These are phyloP conservation scores for Pipa parva DNA, from an alignment of 2,113 vertebrate species.

Conservation along the genomic window DNA sequence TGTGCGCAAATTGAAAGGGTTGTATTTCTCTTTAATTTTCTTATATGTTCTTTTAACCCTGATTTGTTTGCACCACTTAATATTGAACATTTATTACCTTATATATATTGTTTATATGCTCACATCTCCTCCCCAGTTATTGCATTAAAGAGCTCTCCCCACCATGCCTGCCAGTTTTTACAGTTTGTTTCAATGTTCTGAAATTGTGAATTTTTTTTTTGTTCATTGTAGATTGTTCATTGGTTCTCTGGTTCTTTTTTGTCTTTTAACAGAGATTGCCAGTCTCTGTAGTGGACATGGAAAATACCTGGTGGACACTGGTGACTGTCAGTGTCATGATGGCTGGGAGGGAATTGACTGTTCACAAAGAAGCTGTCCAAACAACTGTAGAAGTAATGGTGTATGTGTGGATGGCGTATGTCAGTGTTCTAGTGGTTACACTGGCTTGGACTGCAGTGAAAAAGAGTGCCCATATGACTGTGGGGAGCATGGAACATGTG, in stretches of 20 bases:
- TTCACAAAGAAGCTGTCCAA: conserved; percentile 64
- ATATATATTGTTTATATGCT: no score
- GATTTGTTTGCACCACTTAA: no score
- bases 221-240: no score
- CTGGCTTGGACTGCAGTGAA: conserved; percentile 60
- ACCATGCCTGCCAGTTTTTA: no score
- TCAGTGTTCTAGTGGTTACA: conserved; percentile 52
- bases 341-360: conserved; percentile 80
- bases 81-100: no score
- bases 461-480: conserved; percentile 57
- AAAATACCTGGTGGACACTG: conserved; percentile 58
- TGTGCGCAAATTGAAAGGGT: no score
- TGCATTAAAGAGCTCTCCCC: no score
- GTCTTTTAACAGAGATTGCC: conserved; percentile 52
- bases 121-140: no score
- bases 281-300: conserved; percentile 69
- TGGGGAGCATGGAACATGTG: conserved; percentile 68
- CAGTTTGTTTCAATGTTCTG: no score
- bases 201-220: no score
- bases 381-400: conserved; percentile 73
- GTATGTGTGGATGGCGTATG: conserved; percentile 63
- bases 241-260: neutral
- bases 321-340: conserved; percentile 69
- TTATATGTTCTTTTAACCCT: no score
- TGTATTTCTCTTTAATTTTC: no score